These are phyloP conservation scores for Holothuria scabra DNA, from an alignment of 53 echinoderm and acorn worm species.

Conservation along the genomic window DNA sequence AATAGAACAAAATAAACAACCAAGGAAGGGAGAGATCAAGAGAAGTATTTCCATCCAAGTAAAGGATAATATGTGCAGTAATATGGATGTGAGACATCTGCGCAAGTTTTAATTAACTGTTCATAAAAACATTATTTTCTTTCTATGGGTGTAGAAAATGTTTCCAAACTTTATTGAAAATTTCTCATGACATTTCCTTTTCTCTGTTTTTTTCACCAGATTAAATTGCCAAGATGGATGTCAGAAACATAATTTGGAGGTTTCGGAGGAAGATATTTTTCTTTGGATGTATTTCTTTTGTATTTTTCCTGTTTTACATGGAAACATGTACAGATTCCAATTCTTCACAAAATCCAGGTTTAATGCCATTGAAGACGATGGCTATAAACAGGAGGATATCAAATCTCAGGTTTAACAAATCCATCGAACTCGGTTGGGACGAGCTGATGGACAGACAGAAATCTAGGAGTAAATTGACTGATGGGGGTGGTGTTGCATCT, in stretches of 20 bases:
- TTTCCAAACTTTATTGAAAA: background rate
- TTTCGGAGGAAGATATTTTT: constrained; percentile 49
- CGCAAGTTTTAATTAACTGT: too few relatives aligned
- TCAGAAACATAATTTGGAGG: constrained; percentile 30
- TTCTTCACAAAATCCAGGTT: background rate
- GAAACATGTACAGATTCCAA: constrained; percentile 25
- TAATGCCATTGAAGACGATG: background rate
- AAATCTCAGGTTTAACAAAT: constrained; percentile 39
- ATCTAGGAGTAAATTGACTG: constrained; percentile 5
- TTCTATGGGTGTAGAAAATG: too few relatives aligned
- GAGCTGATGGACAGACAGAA: constrained; percentile 21
- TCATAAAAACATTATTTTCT: too few relatives aligned
- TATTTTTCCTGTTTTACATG: constrained; percentile 41
- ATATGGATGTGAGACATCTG: too few relatives aligned
- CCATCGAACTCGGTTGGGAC: constrained; percentile 42
- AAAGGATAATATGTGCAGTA: too few relatives aligned
- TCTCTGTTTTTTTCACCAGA: constrained; percentile 14
- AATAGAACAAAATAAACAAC: too few relatives aligned
- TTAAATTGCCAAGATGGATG: constrained; percentile 27
- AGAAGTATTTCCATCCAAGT: too few relatives aligned
- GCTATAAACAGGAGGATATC: constrained; percentile 42
- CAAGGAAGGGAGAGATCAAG: too few relatives aligned
- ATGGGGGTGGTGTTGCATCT: background rate
- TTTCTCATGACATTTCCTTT: background rate
- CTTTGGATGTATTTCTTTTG: background rate